A percentile compares a stretch with the other conserved stretches of the same genome.
Evolutionary conservation across 2,797 vertebrate genomes (phyloP).

Genomic region (Florisuga fusca): DNA sequence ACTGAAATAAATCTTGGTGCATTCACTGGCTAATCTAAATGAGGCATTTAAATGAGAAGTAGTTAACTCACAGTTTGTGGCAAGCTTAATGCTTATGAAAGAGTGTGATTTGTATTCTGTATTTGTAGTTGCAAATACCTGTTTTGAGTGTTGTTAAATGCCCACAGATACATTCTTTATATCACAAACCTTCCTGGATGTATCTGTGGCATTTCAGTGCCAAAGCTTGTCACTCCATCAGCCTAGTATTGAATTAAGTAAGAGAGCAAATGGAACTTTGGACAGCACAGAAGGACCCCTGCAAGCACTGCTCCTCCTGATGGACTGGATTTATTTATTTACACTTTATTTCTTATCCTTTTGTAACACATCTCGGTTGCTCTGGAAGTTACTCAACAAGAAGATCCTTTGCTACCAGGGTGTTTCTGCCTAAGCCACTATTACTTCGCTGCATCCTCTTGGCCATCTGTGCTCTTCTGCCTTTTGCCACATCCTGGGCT

Average conservation of each 20-base stretch:
- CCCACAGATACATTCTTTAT: not conserved
- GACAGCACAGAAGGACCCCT: not conserved
- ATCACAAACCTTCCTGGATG: not conserved
- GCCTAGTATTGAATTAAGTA: accelerated
- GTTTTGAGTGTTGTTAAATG: not conserved
- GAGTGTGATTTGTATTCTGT: not conserved
- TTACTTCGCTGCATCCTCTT: not conserved
- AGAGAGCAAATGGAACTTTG: not conserved
- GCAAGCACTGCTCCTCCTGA: not conserved
- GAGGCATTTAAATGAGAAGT: not conserved
- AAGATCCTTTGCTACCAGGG: not conserved
- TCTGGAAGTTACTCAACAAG: not conserved
- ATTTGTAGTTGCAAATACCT: not conserved
- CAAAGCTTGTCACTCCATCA: not conserved
- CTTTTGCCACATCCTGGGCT: not conserved
- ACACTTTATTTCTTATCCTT: not conserved
- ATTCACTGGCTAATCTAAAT: conserved; percentile 25
- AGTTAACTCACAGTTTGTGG: not conserved
- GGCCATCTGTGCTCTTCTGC: not conserved
- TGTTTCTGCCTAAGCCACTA: not conserved
- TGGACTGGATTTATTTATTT: not conserved
- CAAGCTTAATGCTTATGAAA: not conserved
- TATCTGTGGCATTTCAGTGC: not conserved
- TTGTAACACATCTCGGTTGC: not conserved
- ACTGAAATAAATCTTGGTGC: not conserved